phyloP scores from a whole-genome alignment of 2,888 invertebrate genomes.

The Chesias legatella region DNA sequence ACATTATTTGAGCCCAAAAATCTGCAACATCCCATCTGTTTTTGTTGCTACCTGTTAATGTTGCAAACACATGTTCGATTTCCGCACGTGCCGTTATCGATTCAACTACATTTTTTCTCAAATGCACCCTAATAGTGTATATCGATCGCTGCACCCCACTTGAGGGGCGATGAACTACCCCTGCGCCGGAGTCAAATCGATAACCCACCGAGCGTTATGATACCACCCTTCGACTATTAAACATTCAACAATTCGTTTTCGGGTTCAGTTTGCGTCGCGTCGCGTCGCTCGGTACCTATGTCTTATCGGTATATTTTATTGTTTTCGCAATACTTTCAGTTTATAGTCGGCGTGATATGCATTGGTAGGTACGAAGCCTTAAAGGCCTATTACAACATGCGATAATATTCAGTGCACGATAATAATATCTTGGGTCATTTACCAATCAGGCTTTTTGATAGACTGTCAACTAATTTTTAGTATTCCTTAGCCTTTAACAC shows the following conservation, averaged over 20 bases:
- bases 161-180: constrained; percentile 47
- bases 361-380: constrained; percentile 56
- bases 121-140: constrained; percentile 31
- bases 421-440: no score
- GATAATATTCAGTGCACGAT: no score
- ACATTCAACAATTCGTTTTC: constrained; percentile 5
- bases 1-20: neutral
- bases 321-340: constrained; percentile 64
- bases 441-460: no score
- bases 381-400: no score
- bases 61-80: constrained; percentile 29
- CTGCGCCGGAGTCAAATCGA: constrained; percentile 73
- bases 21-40: neutral
- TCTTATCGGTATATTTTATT: constrained; percentile 72
- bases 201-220: constrained; percentile 41
- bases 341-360: constrained; percentile 64
- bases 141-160: constrained; percentile 43
- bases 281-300: constrained; percentile 36
- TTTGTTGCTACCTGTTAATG: constrained; percentile 16
- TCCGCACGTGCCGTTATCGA: constrained; percentile 45
- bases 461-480: no score
- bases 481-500: no score
- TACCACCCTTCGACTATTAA: constrained; percentile 36
- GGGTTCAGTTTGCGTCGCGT: constrained; percentile 40
- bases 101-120: constrained; percentile 35